Percentiles rank a stretch among this genome's conserved stretches.
phyloP scores from a whole-genome alignment of 2,797 vertebrate genomes.

The Phalloptychus januarius region DNA sequence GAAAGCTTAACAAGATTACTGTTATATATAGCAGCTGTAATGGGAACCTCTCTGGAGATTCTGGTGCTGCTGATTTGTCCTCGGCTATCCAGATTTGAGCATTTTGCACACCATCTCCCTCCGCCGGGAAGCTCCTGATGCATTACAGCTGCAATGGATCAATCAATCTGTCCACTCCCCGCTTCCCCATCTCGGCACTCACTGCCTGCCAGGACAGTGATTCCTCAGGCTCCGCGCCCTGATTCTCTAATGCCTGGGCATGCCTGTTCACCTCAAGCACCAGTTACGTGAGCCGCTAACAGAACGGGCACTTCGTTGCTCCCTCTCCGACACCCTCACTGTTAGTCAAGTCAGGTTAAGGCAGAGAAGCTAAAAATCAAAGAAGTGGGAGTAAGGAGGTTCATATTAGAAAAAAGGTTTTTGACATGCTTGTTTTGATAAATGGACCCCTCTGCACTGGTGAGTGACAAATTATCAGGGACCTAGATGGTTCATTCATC shows the following conservation, averaged over 20 bases:
- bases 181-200: slow-evolving; percentile 46
- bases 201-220: slow-evolving; percentile 58
- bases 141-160: slow-evolving; percentile 73
- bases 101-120: slow-evolving; percentile 59
- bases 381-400: slow-evolving; percentile 33
- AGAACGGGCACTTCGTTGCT: slow-evolving; percentile 15
- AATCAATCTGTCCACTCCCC: slow-evolving; percentile 63
- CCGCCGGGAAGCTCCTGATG: slow-evolving; percentile 70
- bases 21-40: slow-evolving; percentile 77
- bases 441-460: slow-evolving; percentile 77
- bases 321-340: background rate
- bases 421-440: slow-evolving; percentile 75
- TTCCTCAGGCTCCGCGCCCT: slow-evolving; percentile 45
- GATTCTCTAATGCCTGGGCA: slow-evolving; percentile 24
- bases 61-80: slow-evolving; percentile 64
- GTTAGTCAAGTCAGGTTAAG: slow-evolving; percentile 48
- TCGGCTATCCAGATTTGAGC: slow-evolving; percentile 55
- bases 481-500: slow-evolving; percentile 78
- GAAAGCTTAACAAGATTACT: slow-evolving; percentile 78
- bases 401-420: slow-evolving; percentile 43
- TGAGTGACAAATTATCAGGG: slow-evolving; percentile 83
- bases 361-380: slow-evolving; percentile 34
- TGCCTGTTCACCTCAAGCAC: slow-evolving; percentile 41
- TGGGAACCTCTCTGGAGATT: slow-evolving; percentile 72
- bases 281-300: slow-evolving; percentile 39